A percentile compares a stretch with the other conserved stretches of the same genome.
phyloP scores from a whole-genome alignment of 2,888 invertebrate genomes.

The Megaustenia siamemsis region DNA sequence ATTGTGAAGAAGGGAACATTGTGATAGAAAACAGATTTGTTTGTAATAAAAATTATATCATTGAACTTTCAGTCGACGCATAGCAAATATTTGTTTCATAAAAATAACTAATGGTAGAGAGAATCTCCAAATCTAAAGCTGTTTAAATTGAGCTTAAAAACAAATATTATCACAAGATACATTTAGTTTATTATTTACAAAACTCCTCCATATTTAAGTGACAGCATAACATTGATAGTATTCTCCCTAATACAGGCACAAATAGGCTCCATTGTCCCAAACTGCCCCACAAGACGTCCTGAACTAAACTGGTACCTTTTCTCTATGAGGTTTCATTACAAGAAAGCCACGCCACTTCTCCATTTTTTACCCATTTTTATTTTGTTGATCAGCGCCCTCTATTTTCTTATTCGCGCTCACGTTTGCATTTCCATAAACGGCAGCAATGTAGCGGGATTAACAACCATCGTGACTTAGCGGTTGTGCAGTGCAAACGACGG shows the following conservation, averaged over 20 bases:
- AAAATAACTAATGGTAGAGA: too few species aligned
- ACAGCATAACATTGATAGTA: too few species aligned
- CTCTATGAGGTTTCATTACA: background rate
- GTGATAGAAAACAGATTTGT: too few species aligned
- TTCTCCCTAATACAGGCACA: background rate
- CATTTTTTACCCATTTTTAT: background rate
- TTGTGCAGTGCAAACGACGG: background rate
- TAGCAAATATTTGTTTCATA: too few species aligned
- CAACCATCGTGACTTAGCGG: background rate
- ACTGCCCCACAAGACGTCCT: background rate
- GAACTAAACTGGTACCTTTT: background rate
- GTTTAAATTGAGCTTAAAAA: too few species aligned
- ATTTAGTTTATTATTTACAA: too few species aligned
- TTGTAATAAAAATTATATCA: too few species aligned
- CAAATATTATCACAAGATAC: too few species aligned
- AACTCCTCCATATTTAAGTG: too few species aligned
- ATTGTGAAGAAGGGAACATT: too few species aligned
- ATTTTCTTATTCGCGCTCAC: background rate
- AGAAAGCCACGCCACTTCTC: background rate
- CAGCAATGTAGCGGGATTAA: constrained; percentile 20
- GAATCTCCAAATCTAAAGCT: too few species aligned
- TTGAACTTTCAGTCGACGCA: too few species aligned
- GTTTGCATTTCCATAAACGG: constrained; percentile 16
- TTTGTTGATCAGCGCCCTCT: constrained; percentile 5
- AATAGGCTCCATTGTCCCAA: background rate